Conservation (phyloP, 2,113 vertebrate species). For the Nothoprocta pentlandii region DNA sequence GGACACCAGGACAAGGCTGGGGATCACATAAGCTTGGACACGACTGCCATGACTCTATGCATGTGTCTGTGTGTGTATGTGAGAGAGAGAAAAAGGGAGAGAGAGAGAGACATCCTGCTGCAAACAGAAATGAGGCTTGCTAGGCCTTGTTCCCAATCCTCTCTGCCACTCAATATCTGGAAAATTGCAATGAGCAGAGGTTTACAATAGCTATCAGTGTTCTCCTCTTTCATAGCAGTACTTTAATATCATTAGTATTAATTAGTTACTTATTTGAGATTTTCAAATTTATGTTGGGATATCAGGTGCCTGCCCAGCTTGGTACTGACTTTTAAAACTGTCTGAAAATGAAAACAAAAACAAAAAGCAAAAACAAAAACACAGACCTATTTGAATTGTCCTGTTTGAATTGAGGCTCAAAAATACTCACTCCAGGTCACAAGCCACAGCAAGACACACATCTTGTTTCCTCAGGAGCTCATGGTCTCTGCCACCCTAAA, state of each 20-base stretch:
- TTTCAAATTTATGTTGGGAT: not conserved
- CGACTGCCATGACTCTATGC: not conserved
- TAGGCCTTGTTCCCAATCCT: not conserved
- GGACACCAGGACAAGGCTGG: not conserved
- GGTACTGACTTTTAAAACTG: not conserved
- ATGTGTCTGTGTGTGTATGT: accelerated
- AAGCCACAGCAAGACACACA: not conserved
- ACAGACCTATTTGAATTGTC: not conserved
- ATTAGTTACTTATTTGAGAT: not conserved
- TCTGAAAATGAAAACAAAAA: not conserved
- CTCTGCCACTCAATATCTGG: not conserved
- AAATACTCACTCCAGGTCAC: not conserved
- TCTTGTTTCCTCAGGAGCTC: not conserved
- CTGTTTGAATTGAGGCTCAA: not conserved
- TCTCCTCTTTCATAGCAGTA: not conserved
- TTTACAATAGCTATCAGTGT: not conserved
- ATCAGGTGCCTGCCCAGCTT: not conserved
- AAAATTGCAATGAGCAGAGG: not conserved
- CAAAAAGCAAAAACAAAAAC: not conserved
- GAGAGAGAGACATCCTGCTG: not conserved
- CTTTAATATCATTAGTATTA: not conserved
- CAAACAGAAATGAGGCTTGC: not conserved
- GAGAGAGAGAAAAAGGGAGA: no score
- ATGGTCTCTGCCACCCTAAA: not conserved
- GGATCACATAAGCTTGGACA: not conserved